phyloP scores from a whole-genome alignment of 2,888 invertebrate genomes.

The Gastrophysa polygoni region DNA sequence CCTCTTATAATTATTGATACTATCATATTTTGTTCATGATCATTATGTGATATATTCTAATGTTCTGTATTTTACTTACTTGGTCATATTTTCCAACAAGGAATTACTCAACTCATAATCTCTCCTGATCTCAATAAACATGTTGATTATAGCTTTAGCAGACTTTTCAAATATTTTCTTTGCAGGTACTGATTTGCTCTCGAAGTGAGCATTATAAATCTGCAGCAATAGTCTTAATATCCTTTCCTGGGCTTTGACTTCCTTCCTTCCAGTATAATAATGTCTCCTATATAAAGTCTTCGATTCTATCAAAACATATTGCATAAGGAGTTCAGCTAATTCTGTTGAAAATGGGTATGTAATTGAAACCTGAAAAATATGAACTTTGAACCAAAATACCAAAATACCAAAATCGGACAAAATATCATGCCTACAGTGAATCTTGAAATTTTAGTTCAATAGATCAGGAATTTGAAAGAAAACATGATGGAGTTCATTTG shows the following conservation, averaged over 20 bases:
- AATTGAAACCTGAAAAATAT: conserved; percentile 34
- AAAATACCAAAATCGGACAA: too few species aligned
- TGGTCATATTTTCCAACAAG: conserved; percentile 33
- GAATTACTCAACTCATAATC: conserved; percentile 31
- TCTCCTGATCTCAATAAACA: conserved; percentile 29
- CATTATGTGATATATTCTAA: too few species aligned
- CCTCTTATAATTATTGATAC: too few species aligned
- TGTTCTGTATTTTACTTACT: too few species aligned
- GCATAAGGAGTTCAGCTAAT: conserved; percentile 39
- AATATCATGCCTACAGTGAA: too few species aligned
- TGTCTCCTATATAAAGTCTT: conserved; percentile 38
- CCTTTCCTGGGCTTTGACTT: conserved; percentile 26
- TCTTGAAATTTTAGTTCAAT: too few species aligned
- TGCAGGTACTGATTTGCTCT: conserved; percentile 25
- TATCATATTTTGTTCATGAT: too few species aligned
- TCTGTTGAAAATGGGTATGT: conserved; percentile 38
- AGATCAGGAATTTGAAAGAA: too few species aligned
- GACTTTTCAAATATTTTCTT: conserved; percentile 26
- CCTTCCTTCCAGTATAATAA: conserved; percentile 19
- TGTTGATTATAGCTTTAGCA: conserved; percentile 33
- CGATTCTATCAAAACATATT: conserved; percentile 46
- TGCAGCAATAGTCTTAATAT: conserved; percentile 31
- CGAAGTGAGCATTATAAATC: conserved; percentile 30
- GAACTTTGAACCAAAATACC: too few species aligned
- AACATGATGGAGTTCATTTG: too few species aligned